Evolutionary conservation across 35 echinoderm and acorn worm genomes (phyloP).

Genomic region (Hemicentrotus pulcherrimus): DNA sequence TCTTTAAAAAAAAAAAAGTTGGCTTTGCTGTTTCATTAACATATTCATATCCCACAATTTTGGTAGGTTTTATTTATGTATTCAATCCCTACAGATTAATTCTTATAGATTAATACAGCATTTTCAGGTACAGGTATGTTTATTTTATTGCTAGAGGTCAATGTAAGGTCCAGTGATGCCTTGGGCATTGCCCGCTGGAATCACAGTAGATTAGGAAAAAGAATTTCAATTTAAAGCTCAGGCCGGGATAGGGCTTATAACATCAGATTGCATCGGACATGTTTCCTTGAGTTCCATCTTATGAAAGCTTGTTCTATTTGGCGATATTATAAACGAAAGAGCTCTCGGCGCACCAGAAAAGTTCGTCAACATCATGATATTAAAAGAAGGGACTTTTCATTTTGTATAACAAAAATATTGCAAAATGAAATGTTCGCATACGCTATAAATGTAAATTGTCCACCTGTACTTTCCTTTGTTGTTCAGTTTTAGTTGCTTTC

Average conservation of each 20-base stretch:
- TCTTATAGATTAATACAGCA: neutral
- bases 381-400: neutral
- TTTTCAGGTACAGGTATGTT: neutral
- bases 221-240: slow-evolving; percentile 1
- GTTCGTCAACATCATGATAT: neutral
- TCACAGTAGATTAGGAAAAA: neutral
- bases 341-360: neutral
- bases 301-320: neutral
- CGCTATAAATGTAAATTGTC: neutral
- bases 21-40: neutral
- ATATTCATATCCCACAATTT: neutral
- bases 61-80: too few species aligned
- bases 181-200: neutral
- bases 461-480: neutral
- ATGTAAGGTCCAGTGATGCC: neutral
- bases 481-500: neutral
- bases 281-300: neutral
- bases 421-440: neutral
- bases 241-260: neutral
- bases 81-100: neutral
- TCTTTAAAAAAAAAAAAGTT: neutral
- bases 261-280: neutral
- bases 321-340: neutral
- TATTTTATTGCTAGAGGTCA: neutral
- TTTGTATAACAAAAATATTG: neutral